Evolutionary conservation across 2,113 vertebrate species (phyloP).

Genomic region (Machaerirhynchus nigripectus): DNA sequence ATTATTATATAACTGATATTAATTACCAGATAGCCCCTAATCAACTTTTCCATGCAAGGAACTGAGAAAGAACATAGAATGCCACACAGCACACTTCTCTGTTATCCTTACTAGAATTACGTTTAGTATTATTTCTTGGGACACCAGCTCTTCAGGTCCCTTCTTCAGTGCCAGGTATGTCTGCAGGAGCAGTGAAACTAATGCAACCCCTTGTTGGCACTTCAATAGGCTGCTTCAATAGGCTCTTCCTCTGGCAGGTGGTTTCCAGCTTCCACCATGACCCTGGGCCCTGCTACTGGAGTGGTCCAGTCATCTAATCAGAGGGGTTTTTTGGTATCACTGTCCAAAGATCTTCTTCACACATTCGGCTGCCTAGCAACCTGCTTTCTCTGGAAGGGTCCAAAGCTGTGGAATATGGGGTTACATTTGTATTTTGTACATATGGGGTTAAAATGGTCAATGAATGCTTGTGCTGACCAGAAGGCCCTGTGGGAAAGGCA

Average conservation of each 20-base stretch:
- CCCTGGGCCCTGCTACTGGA: neutral
- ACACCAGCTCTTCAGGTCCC: neutral
- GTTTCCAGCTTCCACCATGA: neutral
- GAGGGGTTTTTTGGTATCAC: accelerated
- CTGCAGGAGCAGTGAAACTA: neutral
- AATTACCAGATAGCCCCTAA: neutral
- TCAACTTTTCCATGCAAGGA: neutral
- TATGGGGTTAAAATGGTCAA: no score
- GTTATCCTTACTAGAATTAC: neutral
- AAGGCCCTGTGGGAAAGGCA: no score
- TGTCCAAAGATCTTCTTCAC: neutral
- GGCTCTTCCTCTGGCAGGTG: neutral
- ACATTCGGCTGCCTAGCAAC: neutral
- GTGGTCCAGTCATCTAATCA: neutral
- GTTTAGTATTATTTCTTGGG: neutral
- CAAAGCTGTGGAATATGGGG: no score
- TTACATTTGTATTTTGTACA: no score
- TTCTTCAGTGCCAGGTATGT: neutral
- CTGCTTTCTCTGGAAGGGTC: neutral
- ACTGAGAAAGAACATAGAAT: neutral
- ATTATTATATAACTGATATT: neutral
- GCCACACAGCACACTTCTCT: neutral
- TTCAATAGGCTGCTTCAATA: neutral
- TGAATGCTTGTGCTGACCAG: no score
- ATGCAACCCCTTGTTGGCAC: neutral